Evolutionary conservation across 2,113 vertebrate species (phyloP), one percentile per base, ranked within the genome.

Genomic region (Serinus canaria): DNA sequence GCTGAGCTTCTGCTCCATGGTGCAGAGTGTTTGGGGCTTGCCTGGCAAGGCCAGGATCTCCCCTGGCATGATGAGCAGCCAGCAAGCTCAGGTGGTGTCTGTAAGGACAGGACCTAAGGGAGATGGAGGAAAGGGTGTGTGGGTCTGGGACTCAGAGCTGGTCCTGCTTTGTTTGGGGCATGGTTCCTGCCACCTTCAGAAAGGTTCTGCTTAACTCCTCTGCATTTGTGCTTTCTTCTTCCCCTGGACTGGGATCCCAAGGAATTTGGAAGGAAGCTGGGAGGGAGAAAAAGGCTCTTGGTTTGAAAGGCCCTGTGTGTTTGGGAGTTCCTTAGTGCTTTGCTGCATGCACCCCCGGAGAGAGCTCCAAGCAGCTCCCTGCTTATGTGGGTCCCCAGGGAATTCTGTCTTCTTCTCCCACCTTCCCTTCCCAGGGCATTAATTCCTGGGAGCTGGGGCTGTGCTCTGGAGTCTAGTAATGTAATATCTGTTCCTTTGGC

Each of bases 81-180:
- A 39, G 87, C 0, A 3, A 81, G 78, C 27, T 66, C 41, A 20
- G 52, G 37, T 44, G 44, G 9, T 79, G n/a, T 67, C 74, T 53
- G 41, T 18, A 21, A 64, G 46, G 62, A 49, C 64, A 70, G 60
- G 83, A 59, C 15, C 52, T 47, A 7, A 49, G 46, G 75, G 41
- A 52, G 15, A 8, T 10, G 0, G 4, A 58, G 39, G 56, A 43
- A 52, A 41, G 47, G 58, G 10, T 0, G 0, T 21, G 53, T 1
- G 2, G 30, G 3, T n/a, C 28, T 53, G 88, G 59, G 37, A 12
- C 0, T 8, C 19, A 37, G 85, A 15, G 25, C 28, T 2, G 1
- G 33, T 58, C 37, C 58, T 76, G 46, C 58, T 93, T 18, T 79
- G 41, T 93, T 15, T 79, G 49, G n/a, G 16, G 28, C 64, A 49